A percentile compares a stretch with the other conserved stretches of the same genome.
phyloP scores from a whole-genome alignment of 1,140 invertebrate species.

The Condylostylus longicornis region DNA sequence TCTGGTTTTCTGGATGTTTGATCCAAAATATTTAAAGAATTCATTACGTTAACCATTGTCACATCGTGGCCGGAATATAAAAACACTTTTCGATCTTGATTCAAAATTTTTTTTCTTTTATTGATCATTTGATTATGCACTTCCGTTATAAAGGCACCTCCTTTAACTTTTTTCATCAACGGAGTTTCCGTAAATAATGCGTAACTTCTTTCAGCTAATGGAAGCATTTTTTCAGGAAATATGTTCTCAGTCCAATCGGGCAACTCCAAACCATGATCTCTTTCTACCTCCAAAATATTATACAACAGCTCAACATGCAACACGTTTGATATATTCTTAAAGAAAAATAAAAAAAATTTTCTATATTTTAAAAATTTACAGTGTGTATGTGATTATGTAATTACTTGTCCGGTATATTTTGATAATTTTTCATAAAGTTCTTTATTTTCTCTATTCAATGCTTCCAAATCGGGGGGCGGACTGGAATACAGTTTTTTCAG shows the following conservation, averaged over 20 bases:
- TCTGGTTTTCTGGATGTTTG: conserved; percentile 44
- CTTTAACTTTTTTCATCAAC: conserved; percentile 55
- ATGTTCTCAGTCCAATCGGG: conserved; percentile 56
- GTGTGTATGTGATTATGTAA: background rate
- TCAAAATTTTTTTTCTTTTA: conserved; percentile 22
- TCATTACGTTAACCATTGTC: conserved; percentile 51
- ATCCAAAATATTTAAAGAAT: conserved; percentile 47
- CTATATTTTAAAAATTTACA: background rate
- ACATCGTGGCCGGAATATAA: conserved; percentile 60
- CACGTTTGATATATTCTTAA: conserved; percentile 42
- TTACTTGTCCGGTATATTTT: conserved; percentile 42
- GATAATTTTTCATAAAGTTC: conserved; percentile 48
- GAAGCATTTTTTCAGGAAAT: conserved; percentile 50
- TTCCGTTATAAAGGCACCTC: conserved; percentile 42
- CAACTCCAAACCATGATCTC: conserved; percentile 44
- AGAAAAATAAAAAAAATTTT: background rate
- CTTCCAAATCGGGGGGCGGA: conserved; percentile 33
- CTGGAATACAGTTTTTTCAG: conserved; percentile 35
- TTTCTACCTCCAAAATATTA: conserved; percentile 56
- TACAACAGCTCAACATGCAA: conserved; percentile 57
- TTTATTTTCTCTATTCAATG: conserved; percentile 39
- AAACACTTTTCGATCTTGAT: conserved; percentile 35
- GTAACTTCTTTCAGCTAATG: conserved; percentile 50
- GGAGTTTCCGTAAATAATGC: conserved; percentile 52
- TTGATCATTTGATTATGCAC: conserved; percentile 32